phyloP scores from a whole-genome alignment of 2,113 vertebrate genomes.

The Oryzias curvinotus region DNA sequence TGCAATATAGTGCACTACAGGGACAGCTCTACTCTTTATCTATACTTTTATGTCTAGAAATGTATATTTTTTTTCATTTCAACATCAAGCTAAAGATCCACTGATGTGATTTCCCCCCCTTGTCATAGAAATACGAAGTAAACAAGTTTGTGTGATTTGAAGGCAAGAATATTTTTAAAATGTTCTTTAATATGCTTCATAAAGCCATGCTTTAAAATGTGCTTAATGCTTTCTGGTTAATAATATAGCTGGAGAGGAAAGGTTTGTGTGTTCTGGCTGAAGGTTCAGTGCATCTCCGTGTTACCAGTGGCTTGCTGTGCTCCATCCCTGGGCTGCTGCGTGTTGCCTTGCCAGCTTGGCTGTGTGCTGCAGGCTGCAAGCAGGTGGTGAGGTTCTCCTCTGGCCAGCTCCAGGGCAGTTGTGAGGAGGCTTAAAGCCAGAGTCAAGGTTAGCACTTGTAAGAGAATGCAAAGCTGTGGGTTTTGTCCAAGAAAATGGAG shows the following conservation, averaged over 20 bases:
- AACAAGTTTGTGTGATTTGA: too few species aligned
- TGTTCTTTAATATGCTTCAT: too few species aligned
- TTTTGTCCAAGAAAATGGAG: slow-evolving; percentile 25
- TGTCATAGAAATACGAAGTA: too few species aligned
- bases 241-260: slow-evolving; percentile 41
- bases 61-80: too few species aligned
- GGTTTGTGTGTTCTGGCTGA: slow-evolving; percentile 43
- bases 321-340: slow-evolving; percentile 62
- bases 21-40: too few species aligned
- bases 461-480: slow-evolving; percentile 9
- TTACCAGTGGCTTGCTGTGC: slow-evolving; percentile 59
- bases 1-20: too few species aligned
- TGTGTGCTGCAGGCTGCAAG: slow-evolving; percentile 45
- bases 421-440: slow-evolving; percentile 47
- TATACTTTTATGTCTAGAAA: too few species aligned
- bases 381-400: slow-evolving; percentile 29
- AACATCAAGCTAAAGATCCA: too few species aligned
- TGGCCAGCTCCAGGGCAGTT: slow-evolving; percentile 51
- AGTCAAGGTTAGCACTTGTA: slow-evolving; percentile 60
- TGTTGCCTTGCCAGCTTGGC: slow-evolving; percentile 56
- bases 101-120: too few species aligned
- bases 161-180: too few species aligned
- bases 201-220: neutral
- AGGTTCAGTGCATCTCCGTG: slow-evolving; percentile 40
- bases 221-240: slow-evolving; percentile 33